phyloP scores from a whole-genome alignment of 1,140 invertebrate species.

The Melipona quadrifasciata region DNA sequence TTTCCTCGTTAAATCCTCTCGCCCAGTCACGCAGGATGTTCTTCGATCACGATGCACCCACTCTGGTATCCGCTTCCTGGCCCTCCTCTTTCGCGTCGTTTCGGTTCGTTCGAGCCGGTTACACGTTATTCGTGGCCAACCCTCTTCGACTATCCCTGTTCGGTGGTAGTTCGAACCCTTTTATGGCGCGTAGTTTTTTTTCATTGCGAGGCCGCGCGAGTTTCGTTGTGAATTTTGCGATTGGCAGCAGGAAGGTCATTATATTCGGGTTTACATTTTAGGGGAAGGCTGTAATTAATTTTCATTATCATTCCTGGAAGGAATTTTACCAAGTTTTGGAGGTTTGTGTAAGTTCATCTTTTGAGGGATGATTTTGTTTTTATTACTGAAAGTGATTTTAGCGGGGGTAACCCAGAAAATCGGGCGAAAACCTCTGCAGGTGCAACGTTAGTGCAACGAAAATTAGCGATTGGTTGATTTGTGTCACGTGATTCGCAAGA shows the following conservation, averaged over 20 bases:
- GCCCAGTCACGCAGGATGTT: constrained; percentile 65
- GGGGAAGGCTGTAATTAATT: too few relatives aligned
- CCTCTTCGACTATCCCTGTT: neutral
- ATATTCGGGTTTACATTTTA: neutral
- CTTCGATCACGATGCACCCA: constrained; percentile 41
- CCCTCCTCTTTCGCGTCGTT: neutral
- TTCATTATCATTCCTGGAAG: too few relatives aligned
- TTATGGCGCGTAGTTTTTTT: neutral
- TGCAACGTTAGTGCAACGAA: too few relatives aligned
- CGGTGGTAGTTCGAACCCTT: neutral
- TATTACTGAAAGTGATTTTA: too few relatives aligned
- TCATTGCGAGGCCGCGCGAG: neutral
- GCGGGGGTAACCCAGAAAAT: too few relatives aligned
- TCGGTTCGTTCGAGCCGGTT: neutral
- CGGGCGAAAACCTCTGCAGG: too few relatives aligned
- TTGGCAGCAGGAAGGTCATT: neutral
- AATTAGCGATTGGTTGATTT: too few relatives aligned
- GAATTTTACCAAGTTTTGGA: too few relatives aligned
- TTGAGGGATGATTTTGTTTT: too few relatives aligned
- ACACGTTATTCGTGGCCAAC: neutral
- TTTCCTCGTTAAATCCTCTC: constrained; percentile 65
- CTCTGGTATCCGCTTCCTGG: neutral
- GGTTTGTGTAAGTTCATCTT: too few relatives aligned
- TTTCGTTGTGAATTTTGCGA: neutral
- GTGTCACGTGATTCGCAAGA: too few relatives aligned